Percentiles rank a stretch among this genome's conserved stretches.
These are phyloP conservation scores for Ennomos erosarius DNA, from an alignment of 2,888 invertebrate species.

Conservation along the genomic window DNA sequence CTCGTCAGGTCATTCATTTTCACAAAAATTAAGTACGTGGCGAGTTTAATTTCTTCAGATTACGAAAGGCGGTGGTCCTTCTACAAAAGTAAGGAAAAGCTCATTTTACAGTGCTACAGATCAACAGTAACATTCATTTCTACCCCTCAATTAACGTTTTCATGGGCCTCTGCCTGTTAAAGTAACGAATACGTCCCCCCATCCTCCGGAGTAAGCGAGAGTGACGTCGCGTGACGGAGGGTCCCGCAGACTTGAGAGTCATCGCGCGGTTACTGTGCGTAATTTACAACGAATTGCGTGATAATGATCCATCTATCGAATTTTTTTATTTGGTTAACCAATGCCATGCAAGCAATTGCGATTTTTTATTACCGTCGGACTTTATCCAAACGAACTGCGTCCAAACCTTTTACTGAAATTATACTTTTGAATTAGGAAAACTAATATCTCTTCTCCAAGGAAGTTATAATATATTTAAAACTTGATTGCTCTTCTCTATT, in stretches of 20 bases:
- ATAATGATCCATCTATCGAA: slow-evolving; percentile 3
- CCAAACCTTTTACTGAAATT: too few species aligned
- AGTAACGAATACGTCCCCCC: slow-evolving; percentile 47
- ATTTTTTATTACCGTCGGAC: too few species aligned
- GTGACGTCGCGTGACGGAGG: slow-evolving; percentile 56
- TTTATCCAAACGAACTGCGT: too few species aligned
- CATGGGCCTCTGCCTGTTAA: slow-evolving; percentile 38
- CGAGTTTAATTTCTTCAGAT: background rate
- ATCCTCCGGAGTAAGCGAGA: slow-evolving; percentile 51
- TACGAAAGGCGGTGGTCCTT: too few species aligned
- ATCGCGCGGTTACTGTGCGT: slow-evolving; percentile 17
- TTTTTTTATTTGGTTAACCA: too few species aligned
- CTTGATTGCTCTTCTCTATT: too few species aligned
- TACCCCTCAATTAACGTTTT: slow-evolving; percentile 40
- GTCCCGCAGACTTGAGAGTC: slow-evolving; percentile 23
- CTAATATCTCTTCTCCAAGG: too few species aligned
- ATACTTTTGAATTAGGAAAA: too few species aligned
- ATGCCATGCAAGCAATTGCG: too few species aligned
- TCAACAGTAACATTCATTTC: slow-evolving; percentile 8
- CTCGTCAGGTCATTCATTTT: too few species aligned
- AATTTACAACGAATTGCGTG: slow-evolving; percentile 13
- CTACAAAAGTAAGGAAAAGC: background rate
- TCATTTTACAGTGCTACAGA: slow-evolving; percentile 4
- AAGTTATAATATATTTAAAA: too few species aligned
- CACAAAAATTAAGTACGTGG: too few species aligned